phyloP scores from a whole-genome alignment of 2,113 vertebrate species.

The Neotoma lepida region DNA sequence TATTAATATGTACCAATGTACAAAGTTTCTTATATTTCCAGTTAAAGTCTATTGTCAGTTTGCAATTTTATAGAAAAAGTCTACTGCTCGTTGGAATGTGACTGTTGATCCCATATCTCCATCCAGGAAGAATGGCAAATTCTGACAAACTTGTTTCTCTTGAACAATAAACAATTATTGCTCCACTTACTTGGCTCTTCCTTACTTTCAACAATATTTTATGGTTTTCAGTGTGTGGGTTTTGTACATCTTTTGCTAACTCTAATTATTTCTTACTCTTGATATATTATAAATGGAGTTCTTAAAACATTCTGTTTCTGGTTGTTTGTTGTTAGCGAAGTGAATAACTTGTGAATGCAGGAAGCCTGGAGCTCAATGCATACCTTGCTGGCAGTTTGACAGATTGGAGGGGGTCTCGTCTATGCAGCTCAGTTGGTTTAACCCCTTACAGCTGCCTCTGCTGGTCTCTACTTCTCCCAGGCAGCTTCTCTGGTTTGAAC shows the following conservation, averaged over 20 bases:
- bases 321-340: background rate
- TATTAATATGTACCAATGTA: background rate
- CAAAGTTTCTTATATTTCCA: background rate
- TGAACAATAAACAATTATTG: background rate
- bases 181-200: background rate
- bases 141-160: slow-evolving; percentile 16
- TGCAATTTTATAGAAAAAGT: background rate
- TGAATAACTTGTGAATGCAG: background rate
- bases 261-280: slow-evolving; percentile 18
- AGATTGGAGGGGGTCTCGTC: no score
- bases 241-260: background rate
- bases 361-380: no score
- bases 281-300: background rate
- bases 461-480: no score
- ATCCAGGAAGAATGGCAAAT: background rate
- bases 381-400: no score
- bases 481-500: no score
- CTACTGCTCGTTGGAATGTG: background rate
- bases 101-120: background rate
- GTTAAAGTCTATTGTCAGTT: background rate
- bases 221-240: background rate
- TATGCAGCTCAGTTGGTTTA: no score
- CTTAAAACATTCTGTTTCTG: background rate
- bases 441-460: no score
- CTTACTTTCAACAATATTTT: background rate